These are phyloP conservation scores for Amaurobius ferox DNA, from an alignment of 2,888 invertebrate genomes.

Conservation along the genomic window DNA sequence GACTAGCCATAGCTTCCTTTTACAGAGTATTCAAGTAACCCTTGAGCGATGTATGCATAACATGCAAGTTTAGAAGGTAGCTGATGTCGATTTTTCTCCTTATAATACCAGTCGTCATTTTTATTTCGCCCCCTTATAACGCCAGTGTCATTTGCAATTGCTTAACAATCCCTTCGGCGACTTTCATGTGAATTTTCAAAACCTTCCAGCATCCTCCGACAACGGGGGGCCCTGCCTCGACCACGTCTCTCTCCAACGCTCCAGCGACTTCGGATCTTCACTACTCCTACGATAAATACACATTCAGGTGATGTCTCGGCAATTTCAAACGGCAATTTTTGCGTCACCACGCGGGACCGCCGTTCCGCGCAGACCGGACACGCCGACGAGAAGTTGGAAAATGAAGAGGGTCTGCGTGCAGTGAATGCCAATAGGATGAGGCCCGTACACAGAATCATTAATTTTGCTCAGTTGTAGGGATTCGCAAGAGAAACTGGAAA, in stretches of 20 bases:
- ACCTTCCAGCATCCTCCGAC: not conserved
- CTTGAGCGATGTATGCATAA: no score
- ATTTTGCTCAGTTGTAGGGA: conserved; percentile 21
- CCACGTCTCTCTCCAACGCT: not conserved
- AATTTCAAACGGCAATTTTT: conserved; percentile 16
- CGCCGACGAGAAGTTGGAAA: not conserved
- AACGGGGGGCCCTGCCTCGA: not conserved
- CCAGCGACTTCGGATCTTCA: not conserved
- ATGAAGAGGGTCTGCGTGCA: conserved; percentile 22
- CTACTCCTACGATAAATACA: not conserved
- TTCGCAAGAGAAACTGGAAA: not conserved
- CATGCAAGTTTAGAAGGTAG: not conserved
- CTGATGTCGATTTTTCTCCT: not conserved
- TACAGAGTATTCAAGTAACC: no score
- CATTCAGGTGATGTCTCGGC: not conserved
- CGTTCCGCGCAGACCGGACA: not conserved
- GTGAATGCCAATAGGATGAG: conserved; percentile 8
- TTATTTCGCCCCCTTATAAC: not conserved
- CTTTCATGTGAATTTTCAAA: not conserved
- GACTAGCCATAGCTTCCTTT: no score
- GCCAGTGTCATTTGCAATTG: not conserved
- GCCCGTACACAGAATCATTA: conserved; percentile 30
- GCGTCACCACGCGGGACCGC: not conserved
- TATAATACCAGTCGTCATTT: not conserved
- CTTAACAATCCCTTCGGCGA: not conserved